Percentiles rank a stretch among this genome's conserved stretches.
Evolutionary conservation across 2,113 vertebrate genomes (phyloP).

Genomic region (Hassar affinis): DNA sequence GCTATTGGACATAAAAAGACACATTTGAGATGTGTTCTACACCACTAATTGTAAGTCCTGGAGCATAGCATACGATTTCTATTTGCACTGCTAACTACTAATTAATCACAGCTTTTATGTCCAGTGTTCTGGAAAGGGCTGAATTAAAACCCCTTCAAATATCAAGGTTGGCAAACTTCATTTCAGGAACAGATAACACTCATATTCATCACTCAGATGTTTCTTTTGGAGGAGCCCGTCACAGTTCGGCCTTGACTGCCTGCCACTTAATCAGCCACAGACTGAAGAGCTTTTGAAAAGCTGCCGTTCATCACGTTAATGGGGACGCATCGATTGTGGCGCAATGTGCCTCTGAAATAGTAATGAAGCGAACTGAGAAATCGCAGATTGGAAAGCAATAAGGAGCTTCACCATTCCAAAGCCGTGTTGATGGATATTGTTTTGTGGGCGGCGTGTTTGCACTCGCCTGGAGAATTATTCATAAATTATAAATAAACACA

Average conservation of each 20-base stretch:
- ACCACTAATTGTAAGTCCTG: neutral
- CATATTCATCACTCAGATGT: slow-evolving; percentile 27
- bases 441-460: slow-evolving; percentile 4
- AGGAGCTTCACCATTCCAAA: slow-evolving; percentile 11
- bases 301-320: slow-evolving; percentile 52
- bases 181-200: slow-evolving; percentile 17
- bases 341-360: slow-evolving; percentile 45
- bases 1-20: neutral
- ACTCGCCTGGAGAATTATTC: neutral
- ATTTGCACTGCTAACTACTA: neutral
- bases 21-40: neutral
- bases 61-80: neutral
- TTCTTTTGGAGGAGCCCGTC: slow-evolving; percentile 7
- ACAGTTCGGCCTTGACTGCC: slow-evolving; percentile 14
- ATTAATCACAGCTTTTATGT: slow-evolving; percentile 10
- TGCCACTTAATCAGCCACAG: slow-evolving; percentile 36
- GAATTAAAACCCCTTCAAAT: slow-evolving; percentile 9
- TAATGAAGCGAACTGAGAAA: slow-evolving; percentile 43
- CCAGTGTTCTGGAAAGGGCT: neutral
- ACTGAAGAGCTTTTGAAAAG: slow-evolving; percentile 43
- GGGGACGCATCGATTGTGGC: slow-evolving; percentile 50
- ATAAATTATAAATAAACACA: neutral
- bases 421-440: slow-evolving; percentile 16
- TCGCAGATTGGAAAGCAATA: slow-evolving; percentile 36
- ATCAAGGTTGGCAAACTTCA: slow-evolving; percentile 29